Percentiles rank a stretch among this genome's conserved stretches.
Evolutionary conservation across 2,113 vertebrate species (phyloP).

Genomic region (Pao palembangensis): DNA sequence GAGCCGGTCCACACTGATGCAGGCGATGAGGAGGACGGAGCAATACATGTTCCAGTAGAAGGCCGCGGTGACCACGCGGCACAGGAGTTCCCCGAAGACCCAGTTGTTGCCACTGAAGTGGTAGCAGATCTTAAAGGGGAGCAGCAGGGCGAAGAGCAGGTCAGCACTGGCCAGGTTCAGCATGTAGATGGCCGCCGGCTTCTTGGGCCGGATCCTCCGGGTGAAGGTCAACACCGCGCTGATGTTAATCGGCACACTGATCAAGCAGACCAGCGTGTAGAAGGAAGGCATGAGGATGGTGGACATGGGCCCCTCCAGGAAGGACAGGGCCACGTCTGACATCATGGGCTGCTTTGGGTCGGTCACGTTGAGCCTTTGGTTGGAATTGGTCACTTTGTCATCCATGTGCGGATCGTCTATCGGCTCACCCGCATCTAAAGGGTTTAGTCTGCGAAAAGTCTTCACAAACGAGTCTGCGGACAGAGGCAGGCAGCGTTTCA

Average conservation of each 20-base stretch:
- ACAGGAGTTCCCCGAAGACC: slow-evolving; percentile 81
- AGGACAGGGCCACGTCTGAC: slow-evolving; percentile 65
- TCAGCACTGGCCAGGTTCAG: slow-evolving; percentile 85
- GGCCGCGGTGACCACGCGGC: slow-evolving; percentile 81
- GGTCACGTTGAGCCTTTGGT: neutral
- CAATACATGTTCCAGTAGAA: slow-evolving; percentile 98
- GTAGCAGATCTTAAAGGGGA: slow-evolving; percentile 88
- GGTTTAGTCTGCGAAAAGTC: accelerated
- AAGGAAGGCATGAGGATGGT: slow-evolving; percentile 83
- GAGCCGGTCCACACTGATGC: slow-evolving; percentile 89
- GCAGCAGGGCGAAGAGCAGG: slow-evolving; percentile 81
- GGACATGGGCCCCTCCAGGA: slow-evolving; percentile 78
- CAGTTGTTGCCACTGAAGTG: slow-evolving; percentile 88
- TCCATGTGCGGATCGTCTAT: accelerated
- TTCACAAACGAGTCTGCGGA: accelerated
- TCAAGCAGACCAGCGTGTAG: slow-evolving; percentile 78
- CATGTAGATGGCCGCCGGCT: slow-evolving; percentile 89
- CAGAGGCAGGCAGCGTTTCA: neutral
- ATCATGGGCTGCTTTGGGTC: slow-evolving; percentile 2
- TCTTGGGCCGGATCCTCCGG: slow-evolving; percentile 80
- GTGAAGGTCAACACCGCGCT: slow-evolving; percentile 79
- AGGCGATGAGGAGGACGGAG: slow-evolving; percentile 86
- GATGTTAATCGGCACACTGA: slow-evolving; percentile 85
- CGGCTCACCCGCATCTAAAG: slow-evolving; percentile 9
- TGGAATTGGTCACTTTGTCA: accelerated